Evolutionary conservation across 1,140 invertebrate genomes (phyloP).

Genomic region (Eupeodes corollae): DNA sequence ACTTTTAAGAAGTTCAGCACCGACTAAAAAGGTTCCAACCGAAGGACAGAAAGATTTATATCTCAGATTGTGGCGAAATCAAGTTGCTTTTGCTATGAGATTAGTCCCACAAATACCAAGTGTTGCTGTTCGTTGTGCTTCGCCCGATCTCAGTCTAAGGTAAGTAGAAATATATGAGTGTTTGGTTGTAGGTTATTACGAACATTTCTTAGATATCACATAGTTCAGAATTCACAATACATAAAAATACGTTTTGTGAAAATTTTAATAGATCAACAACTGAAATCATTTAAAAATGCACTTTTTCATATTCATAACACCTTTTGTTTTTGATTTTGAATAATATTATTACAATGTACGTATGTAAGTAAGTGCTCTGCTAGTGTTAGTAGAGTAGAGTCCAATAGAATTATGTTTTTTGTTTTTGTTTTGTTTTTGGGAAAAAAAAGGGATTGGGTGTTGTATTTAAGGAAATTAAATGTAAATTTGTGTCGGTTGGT

Average conservation of each 20-base stretch:
- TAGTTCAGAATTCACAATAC: not conserved
- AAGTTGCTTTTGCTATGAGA: conserved; percentile 86
- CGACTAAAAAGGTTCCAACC: conserved; percentile 62
- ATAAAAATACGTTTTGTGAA: too few relatives aligned
- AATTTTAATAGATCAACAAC: too few relatives aligned
- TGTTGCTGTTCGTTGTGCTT: conserved; percentile 75
- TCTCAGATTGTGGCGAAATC: conserved; percentile 86
- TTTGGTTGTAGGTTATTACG: not conserved
- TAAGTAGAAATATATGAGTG: conserved; percentile 36
- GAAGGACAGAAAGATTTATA: conserved; percentile 75
- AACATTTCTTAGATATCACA: not conserved
- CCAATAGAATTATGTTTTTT: too few relatives aligned
- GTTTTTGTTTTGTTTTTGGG: too few relatives aligned
- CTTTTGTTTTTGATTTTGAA: too few relatives aligned
- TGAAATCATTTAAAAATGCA: too few relatives aligned
- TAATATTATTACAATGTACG: too few relatives aligned
- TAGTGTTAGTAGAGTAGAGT: too few relatives aligned
- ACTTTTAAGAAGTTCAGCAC: conserved; percentile 63
- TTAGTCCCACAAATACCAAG: conserved; percentile 77
- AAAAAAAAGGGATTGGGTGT: not conserved
- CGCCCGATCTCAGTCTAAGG: conserved; percentile 84
- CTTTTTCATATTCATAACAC: too few relatives aligned
- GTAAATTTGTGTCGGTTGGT: not conserved
- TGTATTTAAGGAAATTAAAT: not conserved
- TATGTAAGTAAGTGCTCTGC: too few relatives aligned